Evolutionary conservation across 92 coral and sea anemone genomes (phyloP).

Genomic region (Epizoanthus fatuus): DNA sequence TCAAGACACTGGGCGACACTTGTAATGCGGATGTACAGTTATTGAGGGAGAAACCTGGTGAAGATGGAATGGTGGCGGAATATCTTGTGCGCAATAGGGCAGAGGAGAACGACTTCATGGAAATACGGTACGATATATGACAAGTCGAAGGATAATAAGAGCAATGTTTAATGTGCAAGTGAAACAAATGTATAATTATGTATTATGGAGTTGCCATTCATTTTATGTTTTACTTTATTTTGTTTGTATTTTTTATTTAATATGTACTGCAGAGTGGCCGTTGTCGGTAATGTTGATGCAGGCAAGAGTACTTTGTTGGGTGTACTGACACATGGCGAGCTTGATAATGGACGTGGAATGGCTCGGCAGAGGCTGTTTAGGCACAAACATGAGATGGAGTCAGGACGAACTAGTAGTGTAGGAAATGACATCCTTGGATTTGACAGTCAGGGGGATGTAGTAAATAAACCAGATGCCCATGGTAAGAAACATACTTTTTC

Average conservation of each 20-base stretch:
- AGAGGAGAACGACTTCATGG: constrained; percentile 97
- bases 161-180: too few species aligned
- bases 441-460: constrained; percentile 94
- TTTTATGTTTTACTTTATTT: neutral
- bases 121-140: constrained; percentile 94
- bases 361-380: constrained; percentile 94
- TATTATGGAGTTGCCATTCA: neutral
- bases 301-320: constrained; percentile 98
- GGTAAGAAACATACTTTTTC: constrained; percentile 60
- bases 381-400: constrained; percentile 99
- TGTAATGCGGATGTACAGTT: constrained; percentile 83
- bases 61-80: constrained; percentile 91
- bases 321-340: constrained; percentile 97
- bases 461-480: constrained; percentile 94
- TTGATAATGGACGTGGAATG: constrained; percentile 99
- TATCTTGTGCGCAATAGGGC: constrained; percentile 85
- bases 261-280: constrained; percentile 84
- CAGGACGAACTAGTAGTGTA: constrained; percentile 98
- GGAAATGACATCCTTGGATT: constrained; percentile 99
- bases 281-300: constrained; percentile 99
- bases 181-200: too few species aligned
- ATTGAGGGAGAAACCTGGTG: constrained; percentile 88
- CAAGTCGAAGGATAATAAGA: neutral
- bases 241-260: neutral
- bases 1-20: constrained; percentile 79